Evolutionary conservation across 2,888 invertebrate species (phyloP), one percentile per base, ranked within the genome.

Genomic region (Philaethria dido): DNA sequence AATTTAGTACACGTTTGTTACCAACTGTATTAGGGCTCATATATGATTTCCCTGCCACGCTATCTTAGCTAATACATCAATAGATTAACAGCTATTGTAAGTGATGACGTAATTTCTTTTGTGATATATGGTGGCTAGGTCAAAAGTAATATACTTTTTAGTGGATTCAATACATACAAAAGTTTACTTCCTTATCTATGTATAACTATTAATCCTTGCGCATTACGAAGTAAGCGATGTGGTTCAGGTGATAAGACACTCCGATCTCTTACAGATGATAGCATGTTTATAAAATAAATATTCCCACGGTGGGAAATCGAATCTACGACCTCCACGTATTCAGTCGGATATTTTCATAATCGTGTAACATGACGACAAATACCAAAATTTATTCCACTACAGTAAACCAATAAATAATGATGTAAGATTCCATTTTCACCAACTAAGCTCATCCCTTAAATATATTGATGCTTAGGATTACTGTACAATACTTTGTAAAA

Each of bases 61-160:
- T 90, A 91, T 90, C 91, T 85, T 79, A 77, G 81, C 87, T 85
- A 86, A 90, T 89, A 88, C 89, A 92, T 92, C 91, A 91, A 89
- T 84, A 81, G 83, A 85, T 87, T 88, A 88, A 89, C 89, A 86
- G 84, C 85, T 85, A 88, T 88, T 89, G 89, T 89, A 88, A 88
- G 87, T 84, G 88, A 87, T 86, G 88, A 87, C 87, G 87, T 83
- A 74, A 72, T 75, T 75, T 63, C 77, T 73, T 74, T 77, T 78
- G 77, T 78, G 75, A 75, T 73, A 60, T 64, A 62, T 64, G 62
- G 62, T 20, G 29, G 29, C 52, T 64, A 60, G 48, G 50, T 55
- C 60, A 11, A n/a, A 25, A 25, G 1, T 50, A 25, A n/a, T 25
- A 33, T 33, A 9, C 8, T n/a, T n/a, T n/a, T n/a, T n/a, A n/a